phyloP scores from a whole-genome alignment of 2,888 invertebrate species.

The Strigamia transsilvanica region DNA sequence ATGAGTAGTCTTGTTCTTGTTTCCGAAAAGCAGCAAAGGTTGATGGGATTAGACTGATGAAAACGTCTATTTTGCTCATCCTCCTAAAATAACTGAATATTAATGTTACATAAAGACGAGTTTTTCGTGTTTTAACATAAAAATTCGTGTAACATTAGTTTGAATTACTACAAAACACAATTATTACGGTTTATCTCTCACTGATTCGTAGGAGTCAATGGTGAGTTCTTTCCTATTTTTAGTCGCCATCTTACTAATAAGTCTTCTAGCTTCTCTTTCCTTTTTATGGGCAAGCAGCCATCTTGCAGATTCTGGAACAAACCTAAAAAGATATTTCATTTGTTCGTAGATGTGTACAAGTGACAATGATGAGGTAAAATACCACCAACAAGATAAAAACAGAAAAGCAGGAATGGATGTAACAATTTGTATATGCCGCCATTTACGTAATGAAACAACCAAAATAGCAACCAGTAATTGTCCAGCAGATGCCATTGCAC shows the following conservation, averaged over 20 bases:
- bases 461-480: not conserved
- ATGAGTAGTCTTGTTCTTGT: not conserved
- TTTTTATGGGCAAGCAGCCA: slow-evolving; percentile 46
- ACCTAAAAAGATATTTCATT: slow-evolving; percentile 1
- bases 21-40: slow-evolving; percentile 17
- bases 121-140: not conserved
- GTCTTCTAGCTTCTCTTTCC: slow-evolving; percentile 43
- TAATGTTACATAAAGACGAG: not conserved
- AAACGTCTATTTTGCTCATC: not conserved
- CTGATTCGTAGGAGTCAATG: slow-evolving; percentile 48
- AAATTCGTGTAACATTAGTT: not conserved
- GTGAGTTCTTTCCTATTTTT: slow-evolving; percentile 48
- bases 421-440: slow-evolving; percentile 50
- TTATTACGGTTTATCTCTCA: not conserved
- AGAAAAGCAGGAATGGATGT: slow-evolving; percentile 46
- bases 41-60: not conserved
- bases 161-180: not conserved
- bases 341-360: not conserved
- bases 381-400: slow-evolving; percentile 53
- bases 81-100: slow-evolving; percentile 2
- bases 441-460: slow-evolving; percentile 19
- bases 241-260: slow-evolving; percentile 46
- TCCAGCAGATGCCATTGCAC: not conserved
- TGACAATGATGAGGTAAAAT: no score
- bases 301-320: slow-evolving; percentile 51